Conservation (phyloP, 1,140 invertebrate genomes). For the Drosophila dunni region DNA sequence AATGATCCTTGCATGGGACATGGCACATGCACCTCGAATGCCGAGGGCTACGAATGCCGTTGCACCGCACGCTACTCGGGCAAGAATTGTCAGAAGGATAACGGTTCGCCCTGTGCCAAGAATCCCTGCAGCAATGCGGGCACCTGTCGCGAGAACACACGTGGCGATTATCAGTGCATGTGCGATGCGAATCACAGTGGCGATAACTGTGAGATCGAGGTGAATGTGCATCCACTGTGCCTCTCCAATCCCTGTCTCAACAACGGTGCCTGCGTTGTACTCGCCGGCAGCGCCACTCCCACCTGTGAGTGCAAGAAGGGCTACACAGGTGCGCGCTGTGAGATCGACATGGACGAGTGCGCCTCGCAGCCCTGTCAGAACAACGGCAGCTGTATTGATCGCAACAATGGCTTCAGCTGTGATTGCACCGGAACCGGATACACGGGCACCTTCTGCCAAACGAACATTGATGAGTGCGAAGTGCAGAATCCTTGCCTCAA, state of each 20-base stretch:
- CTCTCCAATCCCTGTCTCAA: slow-evolving; percentile 90
- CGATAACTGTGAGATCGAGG: slow-evolving; percentile 91
- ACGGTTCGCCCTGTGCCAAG: slow-evolving; percentile 89
- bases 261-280: slow-evolving; percentile 88
- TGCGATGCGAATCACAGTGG: slow-evolving; percentile 92
- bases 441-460: slow-evolving; percentile 91
- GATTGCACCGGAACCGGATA: slow-evolving; percentile 91
- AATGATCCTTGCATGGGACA: slow-evolving; percentile 92
- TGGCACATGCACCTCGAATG: slow-evolving; percentile 90
- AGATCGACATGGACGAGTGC: slow-evolving; percentile 90
- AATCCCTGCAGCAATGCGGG: slow-evolving; percentile 91
- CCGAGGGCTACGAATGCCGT: slow-evolving; percentile 91
- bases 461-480: slow-evolving; percentile 94
- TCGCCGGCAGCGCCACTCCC: slow-evolving; percentile 86
- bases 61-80: slow-evolving; percentile 92
- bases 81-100: slow-evolving; percentile 93
- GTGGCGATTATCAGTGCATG: slow-evolving; percentile 91
- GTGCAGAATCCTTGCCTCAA: slow-evolving; percentile 90
- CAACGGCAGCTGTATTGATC: slow-evolving; percentile 92
- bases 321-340: slow-evolving; percentile 88
- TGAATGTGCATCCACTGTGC: slow-evolving; percentile 89
- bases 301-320: slow-evolving; percentile 88
- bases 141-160: slow-evolving; percentile 89
- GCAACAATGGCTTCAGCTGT: slow-evolving; percentile 92
- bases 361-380: slow-evolving; percentile 91